Base-by-base conservation (phyloP, 2,113 vertebrate genomes). In the Gymnarchus niloticus region DNA sequence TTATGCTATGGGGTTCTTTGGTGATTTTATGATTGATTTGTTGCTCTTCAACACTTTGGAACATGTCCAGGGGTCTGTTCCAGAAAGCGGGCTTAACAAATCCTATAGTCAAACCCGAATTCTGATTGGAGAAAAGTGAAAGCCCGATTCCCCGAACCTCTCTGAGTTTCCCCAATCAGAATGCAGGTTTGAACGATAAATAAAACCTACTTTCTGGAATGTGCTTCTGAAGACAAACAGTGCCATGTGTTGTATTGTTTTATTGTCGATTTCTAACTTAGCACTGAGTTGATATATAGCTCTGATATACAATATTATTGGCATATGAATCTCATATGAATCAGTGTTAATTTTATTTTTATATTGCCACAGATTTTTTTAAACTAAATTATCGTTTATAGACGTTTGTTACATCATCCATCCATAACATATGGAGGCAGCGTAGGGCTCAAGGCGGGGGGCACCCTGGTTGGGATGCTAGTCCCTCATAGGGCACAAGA, bases 261-360 rank as follows among this genome's bases (percentile, higher is more conserved):
- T 2, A 77, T 21, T 46, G 37, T 23, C 37, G 8, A 77, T 46
- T n/a, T 78, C 19, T 48, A 25, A 78, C 6, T 9, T 19, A 5
- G 76, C 76, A 78, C 76, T 78, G 76, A 78, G 19, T n/a, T 48
- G 17, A 48, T n/a, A n/a, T 37, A 78, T n/a, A 78, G 21, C 73
- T 44, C 21, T 48, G 73, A 78, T 17, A 46, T 14, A 23, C 6
- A 48, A 48, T 78, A 23, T 48, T 54, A 14, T 54, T 54, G 14
- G 14, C 6, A 54, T n/a, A n/a, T n/a, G n/a, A n/a, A n/a, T n/a
- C n/a, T n/a, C n/a, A n/a, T n/a, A n/a, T n/a, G n/a, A n/a, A n/a
- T n/a, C n/a, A 33, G 61, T 17, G 61, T 69, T 41, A 19, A 41
- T 69, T 10, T 54, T 54, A 54, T 54, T 54, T 54, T 10, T 69